Base-by-base conservation (phyloP, 2,797 vertebrate genomes). In the Rhabdophis nuchalis region DNA sequence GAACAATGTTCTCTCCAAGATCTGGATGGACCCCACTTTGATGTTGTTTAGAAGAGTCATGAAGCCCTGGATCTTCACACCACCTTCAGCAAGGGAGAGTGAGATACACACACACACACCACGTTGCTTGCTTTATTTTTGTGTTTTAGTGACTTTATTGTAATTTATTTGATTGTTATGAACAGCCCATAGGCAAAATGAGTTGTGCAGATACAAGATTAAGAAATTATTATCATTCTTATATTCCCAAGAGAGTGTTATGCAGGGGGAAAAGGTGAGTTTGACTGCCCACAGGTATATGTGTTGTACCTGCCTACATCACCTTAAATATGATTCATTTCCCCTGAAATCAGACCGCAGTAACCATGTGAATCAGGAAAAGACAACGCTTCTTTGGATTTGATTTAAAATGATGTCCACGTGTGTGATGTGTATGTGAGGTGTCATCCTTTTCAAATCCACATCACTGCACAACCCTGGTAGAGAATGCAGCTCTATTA, bases 151-250 rank as follows among this genome's bases (percentile, higher is more conserved):
- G 3, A 77, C 32, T 77, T 77, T 41, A 77, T 77, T 77, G 61
- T 77, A 77, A 77, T 77, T 72, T 36, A 0, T 36, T 77, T 20
- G 2, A 72, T 72, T 9, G 16, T 41, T 77, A 36, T 20, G 32
- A 41, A 16, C 32, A 0, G 1, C 3, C 32, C 32, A 41, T 41
- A 41, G 0, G 10, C 18, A 11, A 41, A 7, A 3, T 0, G 18
- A 41, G 18, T 77, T 23, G 18, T 10, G 72, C 4, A 23, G 18
- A 77, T 20, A 41, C 18, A 36, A 41, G 18, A 23, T 41, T 77
- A 41, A 77, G 41, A 77, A 77, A 41, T 77, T 10, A 77, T 77
- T 77, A 41, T 41, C 32, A 77, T 77, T 77, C 20, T 77, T 77
- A 77, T 23, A 41, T 77, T 41, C 2, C 9, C 36, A 23, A 23